Base-by-base conservation (phyloP, 1,140 invertebrate species). In the Venturia canescens region DNA sequence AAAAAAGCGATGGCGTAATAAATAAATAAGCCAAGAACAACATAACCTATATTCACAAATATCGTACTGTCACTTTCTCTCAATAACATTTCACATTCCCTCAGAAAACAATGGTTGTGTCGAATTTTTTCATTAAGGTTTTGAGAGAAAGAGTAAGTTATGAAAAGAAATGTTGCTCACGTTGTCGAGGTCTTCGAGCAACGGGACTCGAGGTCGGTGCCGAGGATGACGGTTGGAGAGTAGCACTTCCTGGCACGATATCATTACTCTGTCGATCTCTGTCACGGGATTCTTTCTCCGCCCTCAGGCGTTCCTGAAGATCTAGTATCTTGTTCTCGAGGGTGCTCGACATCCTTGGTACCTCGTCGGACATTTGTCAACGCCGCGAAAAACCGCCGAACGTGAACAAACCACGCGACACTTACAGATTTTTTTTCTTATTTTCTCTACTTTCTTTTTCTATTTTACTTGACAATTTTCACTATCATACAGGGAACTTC, bases 311-410 rank as follows among this genome's bases (percentile, higher is more conserved):
- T 81, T 93, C 93, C 89, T 95, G 93, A 83, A 95, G 89, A 82
- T 94, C 94, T 84, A 94, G 91, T 85, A 96, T 93, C 91, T 94
- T 95, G 82, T 92, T 93, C 87, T 93, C 93, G 86, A 94, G 90
- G 82, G 92, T 90, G 79, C 92, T 92, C 83, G 91, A 91, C 91
- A 91, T 91, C 77, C 38, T 75, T 29, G 57, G 66, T 57, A 67
- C 44, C 34, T 75, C 34, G n/a, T 77, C 21, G 38, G 44, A 27
- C 60, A 66, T 66, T 23, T 66, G 13, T 26, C 21, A 66, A 66
- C 15, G 31, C 66, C 48, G 67, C 16, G 29, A 31, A 44, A 60
- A 18, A 69, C 18, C 53, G 21, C 53, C 53, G 53, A 23, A 57
- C 53, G 9, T 23, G 26, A 80, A 21, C 69, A 72, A 71, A 31